Percentiles rank a stretch among this genome's conserved stretches.
Conservation (phyloP, 2,113 vertebrate genomes). For the Toxotes chatareus region DNA sequence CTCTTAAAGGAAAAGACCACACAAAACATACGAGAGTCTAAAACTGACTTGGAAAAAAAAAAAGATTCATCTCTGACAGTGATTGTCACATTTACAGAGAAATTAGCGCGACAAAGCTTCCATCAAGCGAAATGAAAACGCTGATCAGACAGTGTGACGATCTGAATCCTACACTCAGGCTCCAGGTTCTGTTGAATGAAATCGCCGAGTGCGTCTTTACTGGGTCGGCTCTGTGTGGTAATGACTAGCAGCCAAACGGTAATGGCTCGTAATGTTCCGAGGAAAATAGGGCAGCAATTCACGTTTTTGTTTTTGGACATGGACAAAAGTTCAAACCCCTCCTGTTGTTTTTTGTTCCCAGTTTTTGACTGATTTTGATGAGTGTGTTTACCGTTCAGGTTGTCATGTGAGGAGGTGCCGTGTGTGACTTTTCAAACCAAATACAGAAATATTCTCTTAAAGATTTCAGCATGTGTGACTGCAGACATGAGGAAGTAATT, state of each 20-base stretch:
- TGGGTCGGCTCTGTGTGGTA: conserved; percentile 55
- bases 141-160: not conserved
- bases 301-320: conserved; percentile 10
- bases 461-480: not conserved
- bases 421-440: not conserved
- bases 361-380: conserved; percentile 14
- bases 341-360: not conserved
- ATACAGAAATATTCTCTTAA: not conserved
- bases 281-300: conserved; percentile 60
- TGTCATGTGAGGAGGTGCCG: not conserved
- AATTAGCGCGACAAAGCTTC: not conserved
- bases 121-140: not conserved
- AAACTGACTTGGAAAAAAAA: not conserved
- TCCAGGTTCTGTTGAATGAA: conserved; percentile 3
- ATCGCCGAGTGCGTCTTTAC: conserved; percentile 32
- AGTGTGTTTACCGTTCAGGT: not conserved
- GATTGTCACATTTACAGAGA: not conserved
- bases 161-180: not conserved
- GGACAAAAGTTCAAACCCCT: conserved; percentile 56
- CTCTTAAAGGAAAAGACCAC: conserved; percentile 43
- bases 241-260: conserved; percentile 60
- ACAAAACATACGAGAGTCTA: not conserved
- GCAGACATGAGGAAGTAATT: not conserved
- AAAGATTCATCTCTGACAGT: not conserved
- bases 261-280: conserved; percentile 70